Base-by-base conservation (phyloP, 2,888 invertebrate species). In the Polymixis lichenea region DNA sequence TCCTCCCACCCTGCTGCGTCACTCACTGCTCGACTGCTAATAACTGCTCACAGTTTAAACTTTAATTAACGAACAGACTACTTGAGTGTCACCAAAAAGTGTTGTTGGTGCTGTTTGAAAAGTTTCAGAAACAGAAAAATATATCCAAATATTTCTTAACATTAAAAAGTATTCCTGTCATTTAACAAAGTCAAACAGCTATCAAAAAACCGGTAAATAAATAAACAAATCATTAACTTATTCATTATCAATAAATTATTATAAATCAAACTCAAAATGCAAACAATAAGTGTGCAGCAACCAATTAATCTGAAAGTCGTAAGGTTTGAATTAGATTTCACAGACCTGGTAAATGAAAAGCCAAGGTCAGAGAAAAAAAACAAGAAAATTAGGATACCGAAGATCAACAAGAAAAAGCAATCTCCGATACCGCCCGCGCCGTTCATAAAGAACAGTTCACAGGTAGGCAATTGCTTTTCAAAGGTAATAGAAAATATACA, bases 281-380 rank as follows among this genome's bases (percentile, higher is more conserved):
- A 95, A 90, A 95, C 96, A 56, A 94, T 95, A 82, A 92, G 91
- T 87, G 91, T 93, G 65, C 90, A 92, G 49, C 92, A 94, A 82
- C 94, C 95, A 2, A 95, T 96, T 79, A 96, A 96, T 90, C 91
- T 96, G 71, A 96, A 93, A 92, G 95, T 96, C 6, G 94, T 96
- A 61, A 92, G 92, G 77, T 95, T 94, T 76, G 95, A 96, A 88
- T 84, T 96, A 71, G 95, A 96, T 83, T 95, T 96, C 71, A 91
- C 93, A 46, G 86, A 91, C 5, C 87, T 95, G 2, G 85, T 87
- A 73, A 74, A 87, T 46, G 90, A 91, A 78, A 91, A 89, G 22
- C 88, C 91, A 32, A 89, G 82, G 62, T 76, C 83, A 46, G 86
- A 86, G 84, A 93, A 90, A 85, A 94, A 92, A 87, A 71, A 75